A percentile compares a stretch with the other conserved stretches of the same genome.
These are phyloP conservation scores for Rutilus rutilus DNA, from an alignment of 2,113 vertebrate species.

Conservation along the genomic window DNA sequence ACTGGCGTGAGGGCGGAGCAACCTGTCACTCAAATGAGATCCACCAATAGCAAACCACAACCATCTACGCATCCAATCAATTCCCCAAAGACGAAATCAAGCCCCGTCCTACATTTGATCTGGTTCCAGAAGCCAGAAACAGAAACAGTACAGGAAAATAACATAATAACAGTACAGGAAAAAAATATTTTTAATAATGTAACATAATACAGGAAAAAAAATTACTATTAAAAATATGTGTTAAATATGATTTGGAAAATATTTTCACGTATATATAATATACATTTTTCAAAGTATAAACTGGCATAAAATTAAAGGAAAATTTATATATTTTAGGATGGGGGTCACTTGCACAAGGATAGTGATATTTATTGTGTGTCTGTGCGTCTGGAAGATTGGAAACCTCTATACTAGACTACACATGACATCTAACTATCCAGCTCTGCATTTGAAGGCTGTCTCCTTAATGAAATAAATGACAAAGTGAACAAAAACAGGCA, in stretches of 20 bases:
- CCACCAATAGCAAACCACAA: too few relatives aligned
- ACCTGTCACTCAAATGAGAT: too few relatives aligned
- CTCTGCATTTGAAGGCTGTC: not conserved
- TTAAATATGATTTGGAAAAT: not conserved
- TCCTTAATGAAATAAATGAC: not conserved
- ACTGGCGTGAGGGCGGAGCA: too few relatives aligned
- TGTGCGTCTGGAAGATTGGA: not conserved
- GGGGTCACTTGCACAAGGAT: not conserved
- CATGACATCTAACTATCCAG: not conserved
- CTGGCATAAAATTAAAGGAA: not conserved
- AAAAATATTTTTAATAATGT: not conserved
- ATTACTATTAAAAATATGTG: too few relatives aligned
- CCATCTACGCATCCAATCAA: too few relatives aligned
- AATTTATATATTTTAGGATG: not conserved
- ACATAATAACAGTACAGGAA: not conserved
- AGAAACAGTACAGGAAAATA: too few relatives aligned
- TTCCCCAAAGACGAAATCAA: not conserved
- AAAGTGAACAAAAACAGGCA: not conserved
- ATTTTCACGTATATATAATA: not conserved
- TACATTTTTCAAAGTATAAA: not conserved
- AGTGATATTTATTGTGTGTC: not conserved
- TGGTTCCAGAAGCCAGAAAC: not conserved
- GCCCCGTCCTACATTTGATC: not conserved
- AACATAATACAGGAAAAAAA: too few relatives aligned
- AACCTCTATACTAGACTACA: not conserved